Percentiles rank a stretch among this genome's conserved stretches.
Conservation (phyloP, 2,888 invertebrate genomes). For the Lamellibrachia satsuma region DNA sequence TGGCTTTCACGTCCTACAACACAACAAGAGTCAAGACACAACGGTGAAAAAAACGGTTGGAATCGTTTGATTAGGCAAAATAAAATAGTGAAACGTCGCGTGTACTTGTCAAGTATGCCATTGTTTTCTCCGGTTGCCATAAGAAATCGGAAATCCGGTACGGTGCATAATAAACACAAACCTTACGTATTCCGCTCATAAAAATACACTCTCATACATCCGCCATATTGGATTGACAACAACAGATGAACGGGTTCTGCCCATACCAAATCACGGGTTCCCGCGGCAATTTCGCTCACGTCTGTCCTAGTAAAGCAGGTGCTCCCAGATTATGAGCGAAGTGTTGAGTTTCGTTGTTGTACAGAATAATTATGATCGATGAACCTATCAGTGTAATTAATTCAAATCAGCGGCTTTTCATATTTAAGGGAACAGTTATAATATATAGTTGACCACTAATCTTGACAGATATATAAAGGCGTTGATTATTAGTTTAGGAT, state of each 20-base stretch:
- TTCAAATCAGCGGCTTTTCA: background rate
- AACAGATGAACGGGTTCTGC: slow-evolving; percentile 57
- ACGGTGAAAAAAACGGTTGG: background rate
- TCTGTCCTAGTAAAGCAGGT: background rate
- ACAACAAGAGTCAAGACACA: background rate
- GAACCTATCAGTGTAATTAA: background rate
- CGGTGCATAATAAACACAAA: background rate
- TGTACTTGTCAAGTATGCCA: background rate
- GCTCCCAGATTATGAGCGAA: background rate
- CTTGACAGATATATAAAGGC: background rate
- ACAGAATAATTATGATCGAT: background rate
- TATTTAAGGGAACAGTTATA: background rate
- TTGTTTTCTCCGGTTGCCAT: background rate
- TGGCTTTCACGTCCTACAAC: slow-evolving; percentile 13
- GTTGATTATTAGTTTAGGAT: background rate
- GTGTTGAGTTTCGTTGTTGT: background rate
- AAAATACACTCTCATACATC: slow-evolving; percentile 35
- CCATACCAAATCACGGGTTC: slow-evolving; percentile 35
- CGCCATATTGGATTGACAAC: slow-evolving; percentile 66
- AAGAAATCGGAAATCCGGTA: slow-evolving; percentile 19
- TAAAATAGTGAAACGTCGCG: background rate
- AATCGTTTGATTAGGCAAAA: background rate
- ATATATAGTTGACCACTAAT: background rate
- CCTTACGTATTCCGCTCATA: slow-evolving; percentile 20
- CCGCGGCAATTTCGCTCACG: slow-evolving; percentile 19